Base-by-base conservation (phyloP, 2,797 vertebrate species). In the Crypturellus tataupa region DNA sequence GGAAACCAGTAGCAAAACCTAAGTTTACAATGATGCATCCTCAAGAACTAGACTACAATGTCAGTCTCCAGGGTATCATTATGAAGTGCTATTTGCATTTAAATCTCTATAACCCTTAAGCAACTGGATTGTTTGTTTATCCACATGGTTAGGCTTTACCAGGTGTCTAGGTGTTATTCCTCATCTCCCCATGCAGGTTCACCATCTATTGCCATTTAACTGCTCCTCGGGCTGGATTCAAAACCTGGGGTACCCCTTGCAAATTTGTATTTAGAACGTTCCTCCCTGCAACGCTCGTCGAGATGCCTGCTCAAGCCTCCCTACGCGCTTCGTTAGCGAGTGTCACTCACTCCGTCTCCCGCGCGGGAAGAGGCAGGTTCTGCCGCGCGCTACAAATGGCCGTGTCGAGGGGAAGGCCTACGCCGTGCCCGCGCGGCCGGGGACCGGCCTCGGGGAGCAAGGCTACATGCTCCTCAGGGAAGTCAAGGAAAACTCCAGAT, bases 61-160 rank as follows among this genome's bases (percentile, higher is more conserved):
- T 96, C 95, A 92, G 90, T 97, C 97, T 97, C 97, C 58, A 47
- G 94, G 95, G 96, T 90, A 96, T 97, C 94, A 96, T 97, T 98
- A 97, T 90, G 81, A 96, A 97, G 64, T 80, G 40, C 63, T 96
- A 97, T 98, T 97, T 97, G 92, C 95, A 98, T 97, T 97, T 96
- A 97, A 95, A 98, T 98, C 97, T 97, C 90, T 96, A 96, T 92
- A 97, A 97, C 92, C 96, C 96, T 97, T 97, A 96, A 98, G 97
- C 95, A 98, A 96, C 90, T 86, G 92, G 80, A 96, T 88, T 96
- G 91, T 97, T 98, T 97, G 86, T 97, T 97, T 97, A 96, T 93
- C 94, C 64, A 79, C 51, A 78, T 44, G 73, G 95, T 75, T 94
- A 91, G 80, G 69, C 94, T 94, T 64, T 89, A 88, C 46, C 83